Conservation (phyloP, 1,140 invertebrate species). For the Trinorchestia longiramus region DNA sequence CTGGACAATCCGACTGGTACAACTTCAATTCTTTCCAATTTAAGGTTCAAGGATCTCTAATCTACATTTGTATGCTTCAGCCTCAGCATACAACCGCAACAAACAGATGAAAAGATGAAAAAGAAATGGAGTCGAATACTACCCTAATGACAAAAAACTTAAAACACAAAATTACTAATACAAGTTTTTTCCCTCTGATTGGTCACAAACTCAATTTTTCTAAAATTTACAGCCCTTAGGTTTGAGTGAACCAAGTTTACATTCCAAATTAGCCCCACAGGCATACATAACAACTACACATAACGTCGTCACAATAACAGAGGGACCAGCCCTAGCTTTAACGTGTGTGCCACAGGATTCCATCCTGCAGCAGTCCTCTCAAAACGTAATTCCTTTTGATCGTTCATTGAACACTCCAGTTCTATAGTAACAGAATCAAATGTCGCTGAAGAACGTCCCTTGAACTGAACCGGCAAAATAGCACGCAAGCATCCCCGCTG, state of each 20-base stretch:
- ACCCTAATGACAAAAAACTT: too few species aligned
- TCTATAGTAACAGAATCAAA: not conserved
- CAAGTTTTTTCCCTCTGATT: not conserved
- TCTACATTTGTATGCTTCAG: not conserved
- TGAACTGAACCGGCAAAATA: not conserved
- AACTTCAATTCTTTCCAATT: not conserved
- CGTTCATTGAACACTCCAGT: not conserved
- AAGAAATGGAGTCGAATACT: not conserved
- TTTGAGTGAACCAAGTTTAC: not conserved
- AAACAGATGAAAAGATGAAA: not conserved
- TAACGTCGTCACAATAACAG: too few species aligned
- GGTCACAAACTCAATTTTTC: not conserved
- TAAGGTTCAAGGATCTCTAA: not conserved
- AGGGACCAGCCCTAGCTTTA: too few species aligned
- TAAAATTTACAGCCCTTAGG: not conserved
- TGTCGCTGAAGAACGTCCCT: not conserved
- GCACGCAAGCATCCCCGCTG: not conserved
- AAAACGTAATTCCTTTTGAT: not conserved
- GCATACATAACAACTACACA: too few species aligned
- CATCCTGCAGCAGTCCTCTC: not conserved
- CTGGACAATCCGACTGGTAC: not conserved
- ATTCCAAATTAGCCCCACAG: too few species aligned
- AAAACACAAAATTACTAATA: not conserved
- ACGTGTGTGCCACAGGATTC: too few species aligned
- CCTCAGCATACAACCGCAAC: not conserved